Percentiles rank a stretch among this genome's conserved stretches.
Conservation (phyloP, 1,140 invertebrate species). For the Dendrolimus kikuchii region DNA sequence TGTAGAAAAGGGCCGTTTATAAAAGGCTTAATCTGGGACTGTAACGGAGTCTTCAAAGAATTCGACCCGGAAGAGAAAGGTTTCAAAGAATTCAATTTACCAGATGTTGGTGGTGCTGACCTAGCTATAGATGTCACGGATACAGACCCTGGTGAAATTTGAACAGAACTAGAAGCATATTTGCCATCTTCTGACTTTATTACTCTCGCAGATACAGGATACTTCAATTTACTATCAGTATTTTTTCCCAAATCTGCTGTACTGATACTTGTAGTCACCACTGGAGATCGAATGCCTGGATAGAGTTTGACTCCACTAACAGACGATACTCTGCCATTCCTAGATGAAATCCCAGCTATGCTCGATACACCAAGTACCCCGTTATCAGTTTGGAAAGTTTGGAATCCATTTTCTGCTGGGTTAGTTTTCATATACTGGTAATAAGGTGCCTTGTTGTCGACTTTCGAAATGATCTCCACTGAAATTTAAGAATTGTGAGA, state of each 20-base stretch:
- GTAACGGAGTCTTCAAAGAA: slow-evolving; percentile 5
- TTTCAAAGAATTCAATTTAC: slow-evolving; percentile 8
- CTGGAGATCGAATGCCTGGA: slow-evolving; percentile 11
- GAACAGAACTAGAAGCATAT: slow-evolving; percentile 17
- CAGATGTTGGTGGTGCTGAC: slow-evolving; percentile 5
- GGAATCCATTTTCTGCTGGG: background rate
- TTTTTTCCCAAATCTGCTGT: background rate
- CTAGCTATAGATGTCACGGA: slow-evolving; percentile 17
- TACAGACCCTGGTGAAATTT: slow-evolving; percentile 26
- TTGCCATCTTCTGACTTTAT: slow-evolving; percentile 18
- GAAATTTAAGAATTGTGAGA: too few relatives aligned
- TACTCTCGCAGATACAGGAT: slow-evolving; percentile 15
- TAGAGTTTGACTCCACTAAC: slow-evolving; percentile 28
- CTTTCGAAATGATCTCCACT: background rate
- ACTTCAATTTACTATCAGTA: too few relatives aligned
- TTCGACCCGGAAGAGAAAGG: slow-evolving; percentile 4
- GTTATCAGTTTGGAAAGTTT: slow-evolving; percentile 5
- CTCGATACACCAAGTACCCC: slow-evolving; percentile 29
- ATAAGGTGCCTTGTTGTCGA: background rate
- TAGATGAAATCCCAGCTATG: slow-evolving; percentile 25
- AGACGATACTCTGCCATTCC: slow-evolving; percentile 34
- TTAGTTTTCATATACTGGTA: slow-evolving; percentile 1
- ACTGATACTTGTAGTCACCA: background rate
- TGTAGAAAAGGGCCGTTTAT: slow-evolving; percentile 5
- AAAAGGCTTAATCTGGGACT: background rate